phyloP scores from a whole-genome alignment of 1,140 invertebrate genomes.

The Camponotus pennsylvanicus region DNA sequence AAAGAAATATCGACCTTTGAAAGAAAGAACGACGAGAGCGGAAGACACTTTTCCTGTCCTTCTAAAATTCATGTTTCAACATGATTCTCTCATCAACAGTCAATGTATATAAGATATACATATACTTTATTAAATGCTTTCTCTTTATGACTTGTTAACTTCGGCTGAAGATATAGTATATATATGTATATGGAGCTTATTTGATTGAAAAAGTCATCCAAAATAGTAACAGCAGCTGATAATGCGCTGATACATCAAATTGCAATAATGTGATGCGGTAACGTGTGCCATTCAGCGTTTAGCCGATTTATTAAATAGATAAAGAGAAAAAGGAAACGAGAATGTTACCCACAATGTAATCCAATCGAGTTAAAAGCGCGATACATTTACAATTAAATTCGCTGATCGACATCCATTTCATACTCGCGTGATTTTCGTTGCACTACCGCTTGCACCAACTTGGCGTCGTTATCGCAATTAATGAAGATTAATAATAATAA shows the following conservation, averaged over 20 bases:
- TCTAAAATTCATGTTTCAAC: conserved; percentile 30
- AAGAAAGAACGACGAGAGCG: conserved; percentile 36
- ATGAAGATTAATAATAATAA: conserved; percentile 33
- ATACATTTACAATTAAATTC: conserved; percentile 7
- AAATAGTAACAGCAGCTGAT: conserved; percentile 41
- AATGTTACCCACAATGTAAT: conserved; percentile 32
- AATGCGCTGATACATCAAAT: conserved; percentile 36
- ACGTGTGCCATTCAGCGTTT: conserved; percentile 61
- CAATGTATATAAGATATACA: conserved; percentile 50
- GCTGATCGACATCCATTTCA: conserved; percentile 19
- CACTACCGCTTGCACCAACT: conserved; percentile 21
- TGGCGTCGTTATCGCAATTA: conserved; percentile 15
- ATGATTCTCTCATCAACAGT: conserved; percentile 43
- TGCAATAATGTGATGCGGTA: conserved; percentile 62
- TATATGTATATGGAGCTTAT: conserved; percentile 54
- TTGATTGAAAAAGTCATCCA: conserved; percentile 36
- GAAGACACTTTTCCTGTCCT: conserved; percentile 45
- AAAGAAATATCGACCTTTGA: conserved; percentile 17
- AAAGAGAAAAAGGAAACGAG: neutral
- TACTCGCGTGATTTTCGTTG: conserved; percentile 8
- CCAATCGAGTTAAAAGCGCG: neutral
- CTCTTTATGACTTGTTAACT: conserved; percentile 56
- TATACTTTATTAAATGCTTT: conserved; percentile 57
- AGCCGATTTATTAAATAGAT: conserved; percentile 44
- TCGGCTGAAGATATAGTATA: conserved; percentile 50